These are phyloP conservation scores for Oxystoma pomonae DNA, from an alignment of 2,888 invertebrate genomes.

Conservation along the genomic window DNA sequence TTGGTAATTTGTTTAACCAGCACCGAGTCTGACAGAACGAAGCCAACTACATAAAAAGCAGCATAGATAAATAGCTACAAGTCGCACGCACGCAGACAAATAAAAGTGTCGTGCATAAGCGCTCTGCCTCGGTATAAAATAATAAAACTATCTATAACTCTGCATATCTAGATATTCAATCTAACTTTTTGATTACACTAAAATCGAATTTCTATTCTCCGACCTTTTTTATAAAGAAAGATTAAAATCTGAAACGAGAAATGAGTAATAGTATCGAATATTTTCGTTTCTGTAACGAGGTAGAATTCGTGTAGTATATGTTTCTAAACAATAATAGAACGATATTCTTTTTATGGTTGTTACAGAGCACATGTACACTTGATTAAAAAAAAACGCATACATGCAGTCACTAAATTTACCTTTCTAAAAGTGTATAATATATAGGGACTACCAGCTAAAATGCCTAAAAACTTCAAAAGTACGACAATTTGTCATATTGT, in stretches of 20 bases:
- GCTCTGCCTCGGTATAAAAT: background rate
- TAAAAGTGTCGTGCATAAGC: background rate
- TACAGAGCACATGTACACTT: no score
- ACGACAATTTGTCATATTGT: no score
- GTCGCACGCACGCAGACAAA: background rate
- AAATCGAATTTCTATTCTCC: slow-evolving; percentile 3
- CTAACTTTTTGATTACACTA: slow-evolving; percentile 4
- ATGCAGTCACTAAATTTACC: no score
- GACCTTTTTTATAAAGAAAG: background rate
- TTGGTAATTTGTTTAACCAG: background rate
- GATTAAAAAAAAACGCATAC: no score
- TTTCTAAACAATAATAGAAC: no score
- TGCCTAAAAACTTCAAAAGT: no score
- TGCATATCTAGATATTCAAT: background rate
- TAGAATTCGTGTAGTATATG: background rate
- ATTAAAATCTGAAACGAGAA: background rate
- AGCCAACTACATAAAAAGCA: background rate
- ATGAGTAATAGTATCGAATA: slow-evolving; percentile 1
- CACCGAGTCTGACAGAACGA: background rate
- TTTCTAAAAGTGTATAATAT: no score
- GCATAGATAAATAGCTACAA: background rate
- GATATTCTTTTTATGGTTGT: no score
- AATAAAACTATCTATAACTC: slow-evolving; percentile 2
- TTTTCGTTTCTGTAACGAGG: background rate
- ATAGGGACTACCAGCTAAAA: no score